Conservation (phyloP, 2,797 vertebrate species). For the Danionella dracula region DNA sequence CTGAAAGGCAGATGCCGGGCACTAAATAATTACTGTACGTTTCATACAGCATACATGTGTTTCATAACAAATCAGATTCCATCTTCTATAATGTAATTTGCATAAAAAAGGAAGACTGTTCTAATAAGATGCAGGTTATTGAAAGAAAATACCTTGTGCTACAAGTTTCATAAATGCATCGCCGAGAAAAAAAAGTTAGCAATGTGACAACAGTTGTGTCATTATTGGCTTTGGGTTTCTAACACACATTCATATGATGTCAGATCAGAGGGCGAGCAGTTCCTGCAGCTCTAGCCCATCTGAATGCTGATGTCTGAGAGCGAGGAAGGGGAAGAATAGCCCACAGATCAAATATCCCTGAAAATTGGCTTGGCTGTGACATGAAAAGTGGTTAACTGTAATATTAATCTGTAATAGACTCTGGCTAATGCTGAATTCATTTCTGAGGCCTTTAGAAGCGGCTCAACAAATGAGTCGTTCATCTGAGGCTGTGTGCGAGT, state of each 20-base stretch:
- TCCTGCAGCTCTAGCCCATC: slow-evolving; percentile 70
- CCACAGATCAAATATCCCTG: slow-evolving; percentile 73
- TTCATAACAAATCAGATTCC: slow-evolving; percentile 99
- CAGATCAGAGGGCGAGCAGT: slow-evolving; percentile 64
- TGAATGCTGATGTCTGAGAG: slow-evolving; percentile 71
- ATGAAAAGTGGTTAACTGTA: slow-evolving; percentile 70
- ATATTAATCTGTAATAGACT: slow-evolving; percentile 68
- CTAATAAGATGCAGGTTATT: slow-evolving; percentile 93
- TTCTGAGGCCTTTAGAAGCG: slow-evolving; percentile 53
- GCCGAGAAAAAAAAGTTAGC: background rate
- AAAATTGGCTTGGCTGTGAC: slow-evolving; percentile 68
- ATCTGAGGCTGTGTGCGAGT: background rate
- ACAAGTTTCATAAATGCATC: slow-evolving; percentile 88
- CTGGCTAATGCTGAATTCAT: slow-evolving; percentile 65
- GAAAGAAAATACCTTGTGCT: slow-evolving; percentile 96
- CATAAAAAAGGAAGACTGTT: slow-evolving; percentile 84
- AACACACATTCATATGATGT: slow-evolving; percentile 58
- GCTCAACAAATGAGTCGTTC: background rate
- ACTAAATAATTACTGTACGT: slow-evolving; percentile 98
- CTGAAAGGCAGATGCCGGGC: slow-evolving; percentile 52
- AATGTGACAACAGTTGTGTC: slow-evolving; percentile 69
- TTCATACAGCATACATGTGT: slow-evolving; percentile 93
- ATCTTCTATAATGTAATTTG: slow-evolving; percentile 81
- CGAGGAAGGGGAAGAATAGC: slow-evolving; percentile 65
- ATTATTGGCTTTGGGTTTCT: slow-evolving; percentile 64